These are phyloP conservation scores for Andinoacara biseriatus DNA, from an alignment of 2,113 vertebrate species.

Conservation along the genomic window DNA sequence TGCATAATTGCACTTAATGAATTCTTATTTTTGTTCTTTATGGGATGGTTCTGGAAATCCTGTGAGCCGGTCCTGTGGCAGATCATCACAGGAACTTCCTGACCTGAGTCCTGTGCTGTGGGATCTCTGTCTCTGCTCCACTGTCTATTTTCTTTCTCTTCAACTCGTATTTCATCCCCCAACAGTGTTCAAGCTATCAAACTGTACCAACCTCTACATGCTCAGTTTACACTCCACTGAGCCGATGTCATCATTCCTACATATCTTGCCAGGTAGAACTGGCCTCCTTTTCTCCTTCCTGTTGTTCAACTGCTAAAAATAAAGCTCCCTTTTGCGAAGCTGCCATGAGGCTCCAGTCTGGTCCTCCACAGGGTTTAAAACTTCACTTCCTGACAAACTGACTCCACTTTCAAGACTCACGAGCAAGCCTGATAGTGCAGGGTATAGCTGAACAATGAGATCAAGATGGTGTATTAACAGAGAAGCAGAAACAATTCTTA, in stretches of 20 bases:
- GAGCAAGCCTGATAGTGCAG: constrained; percentile 14
- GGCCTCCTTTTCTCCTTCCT: constrained; percentile 83
- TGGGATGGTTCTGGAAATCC: neutral
- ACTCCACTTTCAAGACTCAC: constrained; percentile 44
- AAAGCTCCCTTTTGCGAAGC: constrained; percentile 71
- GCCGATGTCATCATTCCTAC: constrained; percentile 76
- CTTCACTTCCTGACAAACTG: constrained; percentile 71
- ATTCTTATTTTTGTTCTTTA: neutral
- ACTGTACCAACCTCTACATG: constrained; percentile 47
- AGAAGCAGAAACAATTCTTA: neutral
- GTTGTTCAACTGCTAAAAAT: constrained; percentile 83
- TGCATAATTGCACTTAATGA: constrained; percentile 6
- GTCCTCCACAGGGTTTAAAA: constrained; percentile 74
- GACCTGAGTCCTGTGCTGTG: neutral
- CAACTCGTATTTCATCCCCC: constrained; percentile 22
- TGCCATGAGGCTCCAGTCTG: constrained; percentile 74
- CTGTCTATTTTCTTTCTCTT: constrained; percentile 35
- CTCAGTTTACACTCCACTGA: constrained; percentile 75
- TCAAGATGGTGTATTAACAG: neutral
- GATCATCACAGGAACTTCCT: constrained; percentile 39
- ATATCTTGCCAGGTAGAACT: constrained; percentile 82
- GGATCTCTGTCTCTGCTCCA: constrained; percentile 24
- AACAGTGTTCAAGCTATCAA: constrained; percentile 54
- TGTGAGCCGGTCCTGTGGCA: neutral
- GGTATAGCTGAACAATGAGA: neutral